Evolutionary conservation across 2,888 invertebrate genomes (phyloP).

Genomic region (Macrophya alboannulata): DNA sequence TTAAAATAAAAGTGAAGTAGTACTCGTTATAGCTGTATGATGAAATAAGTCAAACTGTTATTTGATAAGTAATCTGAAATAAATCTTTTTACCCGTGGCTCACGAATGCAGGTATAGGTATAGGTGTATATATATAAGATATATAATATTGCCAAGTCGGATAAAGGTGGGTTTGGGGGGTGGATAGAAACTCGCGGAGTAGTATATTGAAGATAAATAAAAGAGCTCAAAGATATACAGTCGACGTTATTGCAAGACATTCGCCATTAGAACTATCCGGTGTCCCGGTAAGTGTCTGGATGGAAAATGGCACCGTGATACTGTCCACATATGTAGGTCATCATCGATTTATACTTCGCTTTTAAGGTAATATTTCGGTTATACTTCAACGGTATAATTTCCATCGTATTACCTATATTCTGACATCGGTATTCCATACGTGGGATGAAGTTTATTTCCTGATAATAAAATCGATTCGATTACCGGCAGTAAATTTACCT

Average conservation of each 20-base stretch:
- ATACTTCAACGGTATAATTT: slow-evolving; percentile 21
- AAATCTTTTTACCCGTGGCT: slow-evolving; percentile 2
- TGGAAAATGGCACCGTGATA: slow-evolving; percentile 37
- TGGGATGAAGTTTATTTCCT: neutral
- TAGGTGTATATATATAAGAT: neutral
- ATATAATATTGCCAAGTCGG: slow-evolving; percentile 43
- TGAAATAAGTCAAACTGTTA: slow-evolving; percentile 9
- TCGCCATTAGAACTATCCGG: slow-evolving; percentile 54
- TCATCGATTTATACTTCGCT: slow-evolving; percentile 34
- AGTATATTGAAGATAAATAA: slow-evolving; percentile 52
- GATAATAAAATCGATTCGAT: neutral
- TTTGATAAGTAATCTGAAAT: slow-evolving; percentile 49
- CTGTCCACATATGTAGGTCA: slow-evolving; percentile 43
- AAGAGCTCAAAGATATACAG: slow-evolving; percentile 50
- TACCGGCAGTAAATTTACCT: too few relatives aligned
- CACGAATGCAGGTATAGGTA: too few relatives aligned
- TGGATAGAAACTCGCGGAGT: neutral
- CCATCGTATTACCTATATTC: too few relatives aligned
- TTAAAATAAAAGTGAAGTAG: slow-evolving; percentile 23
- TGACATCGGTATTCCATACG: too few relatives aligned
- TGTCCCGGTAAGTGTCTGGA: slow-evolving; percentile 45
- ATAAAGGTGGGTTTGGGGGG: neutral
- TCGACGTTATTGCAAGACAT: slow-evolving; percentile 53
- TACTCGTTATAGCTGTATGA: neutral
- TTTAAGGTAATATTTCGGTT: slow-evolving; percentile 15